phyloP scores from a whole-genome alignment of 2,113 vertebrate genomes.

The Strix aluco region DNA sequence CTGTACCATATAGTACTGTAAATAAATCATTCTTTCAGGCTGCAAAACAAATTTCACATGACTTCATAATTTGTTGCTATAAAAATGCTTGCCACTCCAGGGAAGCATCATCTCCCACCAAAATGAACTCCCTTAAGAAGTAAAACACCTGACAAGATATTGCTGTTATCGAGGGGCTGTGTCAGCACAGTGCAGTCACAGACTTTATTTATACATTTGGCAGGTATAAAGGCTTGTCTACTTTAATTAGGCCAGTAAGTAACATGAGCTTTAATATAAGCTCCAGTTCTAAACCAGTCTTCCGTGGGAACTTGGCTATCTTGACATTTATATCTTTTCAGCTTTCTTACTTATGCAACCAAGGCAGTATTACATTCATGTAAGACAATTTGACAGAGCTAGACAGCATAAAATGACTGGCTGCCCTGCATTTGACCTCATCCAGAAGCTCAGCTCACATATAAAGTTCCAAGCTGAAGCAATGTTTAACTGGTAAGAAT shows the following conservation, averaged over 20 bases:
- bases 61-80: constrained; percentile 59
- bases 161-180: constrained; percentile 31
- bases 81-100: constrained; percentile 63
- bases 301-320: constrained; percentile 68
- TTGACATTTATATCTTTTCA: constrained; percentile 74
- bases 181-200: constrained; percentile 52
- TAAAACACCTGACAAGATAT: constrained; percentile 61
- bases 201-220: constrained; percentile 72
- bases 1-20: neutral
- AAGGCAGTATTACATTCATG: constrained; percentile 58
- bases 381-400: constrained; percentile 67
- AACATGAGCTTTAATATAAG: constrained; percentile 68
- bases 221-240: constrained; percentile 65
- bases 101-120: constrained; percentile 34
- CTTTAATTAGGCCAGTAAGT: constrained; percentile 76
- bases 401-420: constrained; percentile 69
- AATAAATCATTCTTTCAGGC: constrained; percentile 53
- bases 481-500: constrained; percentile 59
- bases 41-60: constrained; percentile 39
- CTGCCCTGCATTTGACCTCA: constrained; percentile 65
- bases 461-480: constrained; percentile 62
- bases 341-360: constrained; percentile 74
- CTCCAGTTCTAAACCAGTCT: constrained; percentile 68
- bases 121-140: constrained; percentile 43
- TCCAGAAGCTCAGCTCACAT: constrained; percentile 51